These are phyloP conservation scores for Pogonocherus hispidulus DNA, from an alignment of 2,888 invertebrate species.

Conservation along the genomic window DNA sequence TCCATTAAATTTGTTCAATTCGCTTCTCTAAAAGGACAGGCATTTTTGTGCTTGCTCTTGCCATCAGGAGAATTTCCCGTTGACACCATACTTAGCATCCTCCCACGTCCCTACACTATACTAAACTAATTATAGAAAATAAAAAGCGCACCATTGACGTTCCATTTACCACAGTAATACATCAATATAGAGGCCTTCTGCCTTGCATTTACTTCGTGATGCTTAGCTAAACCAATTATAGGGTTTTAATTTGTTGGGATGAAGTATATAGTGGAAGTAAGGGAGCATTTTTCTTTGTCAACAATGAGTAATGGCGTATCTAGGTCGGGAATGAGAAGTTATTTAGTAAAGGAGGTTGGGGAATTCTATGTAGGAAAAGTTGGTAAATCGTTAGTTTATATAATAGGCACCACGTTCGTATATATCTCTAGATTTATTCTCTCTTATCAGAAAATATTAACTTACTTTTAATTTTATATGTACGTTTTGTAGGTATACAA, in stretches of 20 bases:
- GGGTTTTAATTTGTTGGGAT: constrained; percentile 4
- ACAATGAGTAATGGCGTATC: constrained; percentile 18
- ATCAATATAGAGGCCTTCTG: constrained; percentile 47
- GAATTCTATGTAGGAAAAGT: not conserved
- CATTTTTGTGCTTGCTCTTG: not conserved
- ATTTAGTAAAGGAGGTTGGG: not conserved
- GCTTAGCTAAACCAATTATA: constrained; percentile 24
- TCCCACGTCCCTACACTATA: constrained; percentile 52
- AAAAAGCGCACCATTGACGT: constrained; percentile 55
- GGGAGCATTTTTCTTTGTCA: not conserved
- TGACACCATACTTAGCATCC: constrained; percentile 32
- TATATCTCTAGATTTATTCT: too few species aligned
- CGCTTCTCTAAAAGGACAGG: not conserved
- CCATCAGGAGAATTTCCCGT: not conserved
- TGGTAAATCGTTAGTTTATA: not conserved
- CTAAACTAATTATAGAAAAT: constrained; percentile 56
- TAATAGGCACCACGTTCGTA: too few species aligned
- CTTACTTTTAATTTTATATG: too few species aligned
- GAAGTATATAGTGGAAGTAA: constrained; percentile 1
- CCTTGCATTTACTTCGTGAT: constrained; percentile 21
- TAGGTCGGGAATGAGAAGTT: constrained; percentile 4
- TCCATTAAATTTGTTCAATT: constrained; percentile 10
- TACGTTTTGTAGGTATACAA: too few species aligned
- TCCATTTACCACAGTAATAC: constrained; percentile 56
- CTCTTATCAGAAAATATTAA: too few species aligned